Conservation (phyloP, 92 coral and sea anemone species). For the Scolanthus callimorphus region DNA sequence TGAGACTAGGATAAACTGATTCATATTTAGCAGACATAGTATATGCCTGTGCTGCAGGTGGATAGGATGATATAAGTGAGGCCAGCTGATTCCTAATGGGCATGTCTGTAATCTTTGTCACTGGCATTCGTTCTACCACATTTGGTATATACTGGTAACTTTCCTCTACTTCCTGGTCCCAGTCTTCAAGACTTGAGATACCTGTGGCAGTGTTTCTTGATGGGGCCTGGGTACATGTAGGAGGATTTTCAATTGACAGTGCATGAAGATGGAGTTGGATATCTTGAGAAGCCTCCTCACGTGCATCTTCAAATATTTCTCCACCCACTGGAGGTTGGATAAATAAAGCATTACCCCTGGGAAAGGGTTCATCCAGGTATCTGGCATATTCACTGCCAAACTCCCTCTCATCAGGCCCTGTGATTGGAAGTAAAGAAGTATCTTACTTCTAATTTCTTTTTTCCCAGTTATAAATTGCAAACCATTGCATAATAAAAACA, state of each 20-base stretch:
- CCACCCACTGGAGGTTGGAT: neutral
- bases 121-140: neutral
- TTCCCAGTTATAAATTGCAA: too few relatives aligned
- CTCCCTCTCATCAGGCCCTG: constrained; percentile 71
- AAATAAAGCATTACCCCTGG: neutral
- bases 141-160: neutral
- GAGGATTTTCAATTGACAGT: neutral
- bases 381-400: neutral
- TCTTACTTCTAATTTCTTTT: too few relatives aligned
- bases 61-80: constrained; percentile 45
- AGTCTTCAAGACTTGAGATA: constrained; percentile 45
- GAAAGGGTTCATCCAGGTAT: neutral
- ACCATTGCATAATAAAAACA: too few relatives aligned
- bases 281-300: neutral
- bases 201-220: neutral
- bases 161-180: constrained; percentile 76
- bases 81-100: constrained; percentile 46
- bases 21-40: constrained; percentile 69
- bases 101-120: neutral
- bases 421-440: too few relatives aligned
- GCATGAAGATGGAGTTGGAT: neutral
- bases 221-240: neutral
- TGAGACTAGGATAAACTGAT: constrained; percentile 33
- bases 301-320: constrained; percentile 63
- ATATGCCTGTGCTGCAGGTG: constrained; percentile 79